Percentiles rank a stretch among this genome's conserved stretches.
phyloP scores from a whole-genome alignment of 2,113 vertebrate species.

The Merops nubicus region DNA sequence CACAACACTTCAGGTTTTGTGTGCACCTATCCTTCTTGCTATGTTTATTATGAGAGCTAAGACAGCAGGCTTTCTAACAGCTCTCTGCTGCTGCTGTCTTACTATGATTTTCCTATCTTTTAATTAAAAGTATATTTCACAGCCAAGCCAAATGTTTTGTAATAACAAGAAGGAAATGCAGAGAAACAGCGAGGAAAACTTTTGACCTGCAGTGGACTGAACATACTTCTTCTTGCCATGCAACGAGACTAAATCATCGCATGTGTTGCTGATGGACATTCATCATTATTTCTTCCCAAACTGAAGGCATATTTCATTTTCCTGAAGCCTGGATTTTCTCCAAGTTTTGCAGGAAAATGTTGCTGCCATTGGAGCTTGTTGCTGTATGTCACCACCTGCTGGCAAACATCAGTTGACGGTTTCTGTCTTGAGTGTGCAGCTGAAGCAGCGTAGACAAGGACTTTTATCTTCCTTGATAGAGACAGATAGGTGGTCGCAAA shows the following conservation, averaged over 20 bases:
- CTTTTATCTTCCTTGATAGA: conserved; percentile 56
- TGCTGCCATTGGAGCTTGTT: conserved; percentile 61
- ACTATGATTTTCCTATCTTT: conserved; percentile 71
- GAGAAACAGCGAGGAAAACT: conserved; percentile 47
- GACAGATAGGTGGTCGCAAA: conserved; percentile 29
- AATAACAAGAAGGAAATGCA: conserved; percentile 48
- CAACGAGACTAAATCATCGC: neutral
- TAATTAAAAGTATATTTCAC: conserved; percentile 69
- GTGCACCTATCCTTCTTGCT: neutral
- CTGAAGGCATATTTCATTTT: conserved; percentile 65
- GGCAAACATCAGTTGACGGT: conserved; percentile 57
- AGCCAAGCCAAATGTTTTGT: conserved; percentile 60
- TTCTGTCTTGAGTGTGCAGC: conserved; percentile 6
- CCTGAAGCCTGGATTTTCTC: conserved; percentile 59
- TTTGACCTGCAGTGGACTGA: conserved; percentile 45
- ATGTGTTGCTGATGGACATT: conserved; percentile 37
- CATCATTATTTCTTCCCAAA: conserved; percentile 56
- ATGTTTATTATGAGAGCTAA: conserved; percentile 9
- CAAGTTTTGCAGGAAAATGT: conserved; percentile 45
- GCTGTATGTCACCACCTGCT: conserved; percentile 75
- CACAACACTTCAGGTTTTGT: neutral
- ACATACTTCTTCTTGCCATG: conserved; percentile 45
- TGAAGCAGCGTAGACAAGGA: conserved; percentile 17
- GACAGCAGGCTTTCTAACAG: conserved; percentile 41
- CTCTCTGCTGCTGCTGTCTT: conserved; percentile 42